Conservation (phyloP, 1,140 invertebrate genomes). For the Helicoverpa zea region DNA sequence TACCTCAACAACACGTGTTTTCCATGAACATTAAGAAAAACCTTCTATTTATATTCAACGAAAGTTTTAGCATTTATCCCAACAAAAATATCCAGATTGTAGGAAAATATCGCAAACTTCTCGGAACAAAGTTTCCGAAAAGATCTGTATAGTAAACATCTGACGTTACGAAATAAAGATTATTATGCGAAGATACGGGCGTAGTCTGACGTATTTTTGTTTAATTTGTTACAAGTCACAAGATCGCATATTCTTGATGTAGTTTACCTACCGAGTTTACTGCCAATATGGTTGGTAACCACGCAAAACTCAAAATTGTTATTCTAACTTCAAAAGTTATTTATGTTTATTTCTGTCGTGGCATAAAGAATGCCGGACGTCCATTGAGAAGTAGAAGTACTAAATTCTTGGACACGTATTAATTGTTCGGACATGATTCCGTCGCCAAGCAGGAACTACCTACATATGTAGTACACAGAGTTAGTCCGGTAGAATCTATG, state of each 20-base stretch:
- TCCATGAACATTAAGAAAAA: too few species aligned
- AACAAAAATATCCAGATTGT: too few species aligned
- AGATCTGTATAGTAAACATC: not conserved
- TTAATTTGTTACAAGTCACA: not conserved
- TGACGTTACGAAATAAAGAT: not conserved
- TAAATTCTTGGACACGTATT: not conserved
- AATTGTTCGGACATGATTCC: not conserved
- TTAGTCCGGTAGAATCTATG: not conserved
- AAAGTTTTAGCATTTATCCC: too few species aligned
- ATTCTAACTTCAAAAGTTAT: too few species aligned
- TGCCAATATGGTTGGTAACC: not conserved
- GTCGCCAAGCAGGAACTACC: not conserved
- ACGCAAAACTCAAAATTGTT: not conserved
- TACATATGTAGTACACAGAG: too few species aligned
- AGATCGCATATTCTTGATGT: not conserved
- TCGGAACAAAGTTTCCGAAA: not conserved
- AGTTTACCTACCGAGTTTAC: not conserved
- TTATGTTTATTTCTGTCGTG: not conserved
- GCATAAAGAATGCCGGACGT: not conserved
- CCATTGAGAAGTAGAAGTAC: not conserved
- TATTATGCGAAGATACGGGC: not conserved
- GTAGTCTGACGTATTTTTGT: not conserved
- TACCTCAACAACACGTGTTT: too few species aligned
- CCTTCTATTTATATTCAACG: too few species aligned
- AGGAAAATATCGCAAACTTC: not conserved